A percentile compares a stretch with the other conserved stretches of the same genome.
Conservation (phyloP, 2,888 invertebrate genomes). For the Troglohyphantes excavatus region DNA sequence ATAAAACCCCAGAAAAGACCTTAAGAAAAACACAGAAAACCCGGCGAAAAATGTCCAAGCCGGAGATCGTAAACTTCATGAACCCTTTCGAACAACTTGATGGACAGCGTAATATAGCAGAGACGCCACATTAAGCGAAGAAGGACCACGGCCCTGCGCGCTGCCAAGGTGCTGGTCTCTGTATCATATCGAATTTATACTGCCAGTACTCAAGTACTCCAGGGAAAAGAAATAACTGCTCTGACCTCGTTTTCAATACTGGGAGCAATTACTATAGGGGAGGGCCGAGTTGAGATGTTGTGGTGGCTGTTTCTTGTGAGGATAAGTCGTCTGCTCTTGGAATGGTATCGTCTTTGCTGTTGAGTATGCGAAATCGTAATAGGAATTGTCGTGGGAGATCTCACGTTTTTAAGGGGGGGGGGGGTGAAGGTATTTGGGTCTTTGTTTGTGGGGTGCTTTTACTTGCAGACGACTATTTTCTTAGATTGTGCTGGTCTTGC, state of each 20-base stretch:
- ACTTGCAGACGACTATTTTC: neutral
- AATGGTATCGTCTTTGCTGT: conserved; percentile 17
- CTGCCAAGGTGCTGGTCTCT: conserved; percentile 5
- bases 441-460: neutral
- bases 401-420: neutral
- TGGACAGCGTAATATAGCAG: conserved; percentile 75
- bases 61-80: conserved; percentile 76
- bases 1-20: conserved; percentile 1
- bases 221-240: conserved; percentile 56
- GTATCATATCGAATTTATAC: conserved; percentile 69
- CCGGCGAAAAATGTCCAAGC: conserved; percentile 62
- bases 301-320: conserved; percentile 4
- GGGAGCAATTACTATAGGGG: conserved; percentile 67
- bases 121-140: conserved; percentile 66
- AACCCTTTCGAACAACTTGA: conserved; percentile 63
- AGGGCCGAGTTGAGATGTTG: conserved; percentile 25
- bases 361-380: neutral
- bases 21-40: conserved; percentile 45
- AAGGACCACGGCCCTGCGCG: conserved; percentile 28
- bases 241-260: conserved; percentile 76
- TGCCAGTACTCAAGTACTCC: conserved; percentile 41
- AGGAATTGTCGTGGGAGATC: neutral
- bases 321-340: conserved; percentile 36
- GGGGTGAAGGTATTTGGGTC: neutral
- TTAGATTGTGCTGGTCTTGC: neutral